These are phyloP conservation scores for Synanthedon andrenaeformis DNA, from an alignment of 2,888 invertebrate genomes.

Conservation along the genomic window DNA sequence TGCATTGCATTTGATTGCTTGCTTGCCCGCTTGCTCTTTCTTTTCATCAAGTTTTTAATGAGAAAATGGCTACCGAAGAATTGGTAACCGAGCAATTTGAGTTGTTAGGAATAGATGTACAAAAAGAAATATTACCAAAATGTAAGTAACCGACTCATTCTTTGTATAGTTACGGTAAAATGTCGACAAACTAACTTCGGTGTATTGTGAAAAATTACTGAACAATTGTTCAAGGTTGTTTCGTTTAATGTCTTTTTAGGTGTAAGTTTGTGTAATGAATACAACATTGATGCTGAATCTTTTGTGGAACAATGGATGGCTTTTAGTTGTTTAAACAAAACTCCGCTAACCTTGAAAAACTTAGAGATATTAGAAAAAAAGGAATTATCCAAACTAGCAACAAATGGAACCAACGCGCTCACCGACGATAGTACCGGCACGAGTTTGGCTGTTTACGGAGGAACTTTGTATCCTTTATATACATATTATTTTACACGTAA, in stretches of 20 bases:
- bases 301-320: slow-evolving; percentile 85
- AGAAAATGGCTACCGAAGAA: slow-evolving; percentile 69
- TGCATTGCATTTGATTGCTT: background rate
- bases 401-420: slow-evolving; percentile 36
- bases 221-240: slow-evolving; percentile 65
- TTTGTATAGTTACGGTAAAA: background rate
- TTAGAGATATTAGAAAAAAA: slow-evolving; percentile 75
- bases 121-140: slow-evolving; percentile 67
- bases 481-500: no score
- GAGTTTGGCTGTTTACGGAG: slow-evolving; percentile 48
- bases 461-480: slow-evolving; percentile 16
- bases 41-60: slow-evolving; percentile 14
- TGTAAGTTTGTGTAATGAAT: slow-evolving; percentile 74
- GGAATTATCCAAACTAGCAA: slow-evolving; percentile 69
- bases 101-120: slow-evolving; percentile 71
- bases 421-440: slow-evolving; percentile 51
- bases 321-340: slow-evolving; percentile 74
- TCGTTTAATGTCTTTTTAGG: slow-evolving; percentile 37
- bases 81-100: slow-evolving; percentile 73
- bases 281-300: slow-evolving; percentile 75
- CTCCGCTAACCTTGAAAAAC: slow-evolving; percentile 70
- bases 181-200: no score
- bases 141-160: slow-evolving; percentile 40
- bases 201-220: slow-evolving; percentile 6
- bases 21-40: slow-evolving; percentile 13